A percentile compares a stretch with the other conserved stretches of the same genome.
These are phyloP conservation scores for Acanthoscelides obtectus DNA, from an alignment of 2,888 invertebrate genomes.

Conservation along the genomic window DNA sequence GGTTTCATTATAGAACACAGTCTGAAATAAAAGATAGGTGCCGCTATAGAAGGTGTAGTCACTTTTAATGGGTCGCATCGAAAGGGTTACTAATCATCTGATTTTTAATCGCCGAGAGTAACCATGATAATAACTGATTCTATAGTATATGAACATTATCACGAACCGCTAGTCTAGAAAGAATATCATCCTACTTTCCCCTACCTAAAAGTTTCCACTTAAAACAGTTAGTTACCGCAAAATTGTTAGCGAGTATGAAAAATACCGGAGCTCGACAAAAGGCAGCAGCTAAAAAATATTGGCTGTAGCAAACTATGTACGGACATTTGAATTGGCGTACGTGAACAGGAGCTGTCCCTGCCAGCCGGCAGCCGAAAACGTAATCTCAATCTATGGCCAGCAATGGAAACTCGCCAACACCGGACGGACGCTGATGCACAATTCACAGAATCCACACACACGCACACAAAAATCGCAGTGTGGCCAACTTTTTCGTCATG, in stretches of 20 bases:
- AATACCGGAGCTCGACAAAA: neutral
- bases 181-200: neutral
- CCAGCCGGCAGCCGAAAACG: neutral
- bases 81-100: no score
- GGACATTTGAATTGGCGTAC: neutral
- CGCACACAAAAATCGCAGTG: constrained; percentile 5
- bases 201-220: neutral
- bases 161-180: no score
- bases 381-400: neutral
- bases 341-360: neutral
- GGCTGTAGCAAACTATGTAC: neutral
- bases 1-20: no score
- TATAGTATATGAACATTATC: no score
- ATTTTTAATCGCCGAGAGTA: no score
- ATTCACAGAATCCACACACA: neutral
- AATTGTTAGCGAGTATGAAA: neutral
- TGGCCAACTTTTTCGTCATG: neutral
- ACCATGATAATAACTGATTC: no score
- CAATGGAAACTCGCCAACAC: neutral
- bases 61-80: no score
- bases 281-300: neutral
- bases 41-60: no score
- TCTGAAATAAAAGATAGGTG: no score
- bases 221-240: neutral
- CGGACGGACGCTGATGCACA: neutral